Evolutionary conservation across 2,888 invertebrate genomes (phyloP).

Genomic region (Cremastinae sp.): DNA sequence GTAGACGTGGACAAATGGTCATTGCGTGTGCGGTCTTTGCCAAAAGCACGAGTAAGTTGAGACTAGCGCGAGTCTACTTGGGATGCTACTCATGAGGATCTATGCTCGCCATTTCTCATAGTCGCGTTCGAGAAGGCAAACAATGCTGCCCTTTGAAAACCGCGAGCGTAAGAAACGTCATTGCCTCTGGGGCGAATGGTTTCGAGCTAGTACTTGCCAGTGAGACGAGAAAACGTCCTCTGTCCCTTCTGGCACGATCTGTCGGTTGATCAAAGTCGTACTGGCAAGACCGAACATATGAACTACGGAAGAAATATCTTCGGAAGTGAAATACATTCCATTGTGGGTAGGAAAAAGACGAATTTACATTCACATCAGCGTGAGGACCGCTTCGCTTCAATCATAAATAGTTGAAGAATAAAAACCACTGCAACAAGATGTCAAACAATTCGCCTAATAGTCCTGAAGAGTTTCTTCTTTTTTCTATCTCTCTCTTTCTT

Average conservation of each 20-base stretch:
- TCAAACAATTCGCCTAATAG: slow-evolving; percentile 65
- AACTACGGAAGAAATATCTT: slow-evolving; percentile 21
- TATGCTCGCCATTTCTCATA: slow-evolving; percentile 77
- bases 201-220: slow-evolving; percentile 33
- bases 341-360: slow-evolving; percentile 11
- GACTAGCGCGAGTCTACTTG: slow-evolving; percentile 66
- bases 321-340: slow-evolving; percentile 40
- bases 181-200: slow-evolving; percentile 48
- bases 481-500: not conserved
- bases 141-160: slow-evolving; percentile 70
- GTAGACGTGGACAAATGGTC: slow-evolving; percentile 75
- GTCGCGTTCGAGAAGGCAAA: slow-evolving; percentile 68
- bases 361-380: not conserved
- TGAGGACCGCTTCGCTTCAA: not conserved
- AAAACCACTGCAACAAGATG: slow-evolving; percentile 57
- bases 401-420: not conserved
- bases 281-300: slow-evolving; percentile 43
- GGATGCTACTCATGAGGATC: slow-evolving; percentile 74
- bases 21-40: slow-evolving; percentile 63
- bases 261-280: slow-evolving; percentile 75
- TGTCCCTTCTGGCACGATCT: slow-evolving; percentile 46
- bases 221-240: slow-evolving; percentile 21
- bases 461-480: slow-evolving; percentile 19
- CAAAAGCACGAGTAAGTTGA: slow-evolving; percentile 61
- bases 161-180: slow-evolving; percentile 69